Evolutionary conservation across 1,140 invertebrate genomes (phyloP), one percentile per base, ranked within the genome.

Genomic region (Diabrotica undecimpunctata): DNA sequence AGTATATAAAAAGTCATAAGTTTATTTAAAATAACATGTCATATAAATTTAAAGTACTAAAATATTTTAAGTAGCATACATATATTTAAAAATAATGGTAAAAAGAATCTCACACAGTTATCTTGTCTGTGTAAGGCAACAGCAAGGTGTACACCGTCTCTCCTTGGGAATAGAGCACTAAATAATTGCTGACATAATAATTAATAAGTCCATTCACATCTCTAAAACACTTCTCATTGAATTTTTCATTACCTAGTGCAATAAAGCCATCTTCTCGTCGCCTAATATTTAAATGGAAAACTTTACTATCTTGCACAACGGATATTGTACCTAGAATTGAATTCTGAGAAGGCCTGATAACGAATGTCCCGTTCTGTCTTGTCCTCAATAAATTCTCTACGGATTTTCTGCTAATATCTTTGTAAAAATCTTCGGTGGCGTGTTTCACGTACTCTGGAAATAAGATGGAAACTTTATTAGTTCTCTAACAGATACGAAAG

Each of bases 141-240:
- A 78, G 62, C 37, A 78, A 68, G 13, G 74, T 76, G 13, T 68
- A 65, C 36, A 56, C 68, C 12, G 55, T 74, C 50, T 62, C 65
- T 46, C 72, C 72, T 5, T 68, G 46, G 8, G 75, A 76, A 67
- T 66, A 76, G 52, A 78, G 69, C 53, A 76, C 67, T 54, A 78
- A 70, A 70, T 78, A 76, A 67, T 78, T 78, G 66, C 77, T 78
- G 11, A 78, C 65, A 65, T 78, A 75, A 64, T 77, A 78, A 70
- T 77, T 75, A 69, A 78, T 78, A 46, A 78, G 64, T 41, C 67
- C 59, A 66, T 77, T 70, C 55, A 78, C 13, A 62, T 72, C 70
- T 38, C 61, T 67, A 64, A 78, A 78, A 67, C 66, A 65, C 65
- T 74, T 74, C 58, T 78, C 77, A 55, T 75, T 74, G 46, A 50